Conservation (phyloP, 2,888 invertebrate genomes). For the Drosophila mimica region DNA sequence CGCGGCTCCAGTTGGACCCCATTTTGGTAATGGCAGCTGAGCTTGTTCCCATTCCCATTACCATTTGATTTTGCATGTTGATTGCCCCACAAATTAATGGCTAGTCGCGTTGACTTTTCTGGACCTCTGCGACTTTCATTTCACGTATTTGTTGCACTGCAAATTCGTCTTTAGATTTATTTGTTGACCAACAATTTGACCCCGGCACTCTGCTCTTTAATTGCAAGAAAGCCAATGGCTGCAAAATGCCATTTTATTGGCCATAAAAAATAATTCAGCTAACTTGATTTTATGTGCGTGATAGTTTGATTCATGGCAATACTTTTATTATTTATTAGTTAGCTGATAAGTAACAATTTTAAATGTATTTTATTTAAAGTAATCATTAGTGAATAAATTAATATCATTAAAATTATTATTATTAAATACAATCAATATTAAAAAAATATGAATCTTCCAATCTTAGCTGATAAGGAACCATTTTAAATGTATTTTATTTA, state of each 20-base stretch:
- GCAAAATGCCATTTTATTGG: conserved; percentile 27
- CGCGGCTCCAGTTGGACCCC: conserved; percentile 3
- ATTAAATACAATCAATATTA: not conserved
- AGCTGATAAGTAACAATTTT: conserved; percentile 1
- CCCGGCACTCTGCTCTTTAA: conserved; percentile 41
- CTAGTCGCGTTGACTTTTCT: conserved; percentile 47
- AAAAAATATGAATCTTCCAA: too few species aligned
- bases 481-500: not conserved
- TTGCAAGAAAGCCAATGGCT: conserved; percentile 34
- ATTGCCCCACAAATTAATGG: conserved; percentile 68
- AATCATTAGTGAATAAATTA: not conserved
- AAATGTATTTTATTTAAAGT: not conserved
- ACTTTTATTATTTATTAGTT: conserved; percentile 32
- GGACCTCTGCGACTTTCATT: conserved; percentile 31
- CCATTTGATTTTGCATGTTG: conserved; percentile 68
- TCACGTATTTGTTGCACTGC: conserved; percentile 19
- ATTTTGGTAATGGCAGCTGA: conserved; percentile 1
- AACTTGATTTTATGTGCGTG: not conserved
- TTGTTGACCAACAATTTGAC: conserved; percentile 6
- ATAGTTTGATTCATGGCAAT: not conserved
- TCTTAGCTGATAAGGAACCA: conserved; percentile 6
- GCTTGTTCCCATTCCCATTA: conserved; percentile 9
- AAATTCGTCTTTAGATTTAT: conserved; percentile 10
- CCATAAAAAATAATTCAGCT: not conserved
- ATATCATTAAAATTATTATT: not conserved